Evolutionary conservation across 1,140 invertebrate species (phyloP), one percentile per base, ranked within the genome.

Genomic region (Trichogramma pretiosum): DNA sequence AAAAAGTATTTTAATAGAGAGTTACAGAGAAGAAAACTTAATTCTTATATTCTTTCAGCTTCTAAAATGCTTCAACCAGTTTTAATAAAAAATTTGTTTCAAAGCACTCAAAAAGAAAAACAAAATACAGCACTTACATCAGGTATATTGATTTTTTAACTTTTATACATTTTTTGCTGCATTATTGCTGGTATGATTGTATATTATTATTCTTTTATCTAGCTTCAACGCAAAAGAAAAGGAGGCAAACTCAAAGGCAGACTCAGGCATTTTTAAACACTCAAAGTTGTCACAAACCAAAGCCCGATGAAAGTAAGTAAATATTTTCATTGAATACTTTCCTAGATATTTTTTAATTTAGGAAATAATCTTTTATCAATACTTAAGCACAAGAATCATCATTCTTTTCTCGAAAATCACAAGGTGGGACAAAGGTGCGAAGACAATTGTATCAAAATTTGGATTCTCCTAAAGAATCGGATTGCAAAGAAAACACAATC

Each of bases 391-490:
- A 17, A 37, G 38, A 48, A 24, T 22, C 10, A 17, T 7, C 28
- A 22, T 41, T 50, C 44, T 38, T 49, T 34, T 5, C 22, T 28
- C 44, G 43, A 22, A 53, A 34, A 30, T 23, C 30, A 10, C 13
- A 0, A 19, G 8, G 5, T 1, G 21, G 13, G 24, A 46, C 7
- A 14, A 54, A 54, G 40, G 53, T 50, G 23, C 40, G 55, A 2
- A 44, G 56, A 40, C 50, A 56, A 47, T 52, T 61, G 14, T 54
- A 56, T 44, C 56, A 56, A 30, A 50, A 33, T 24, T 50, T 50
- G 10, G 22, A 48, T n/a, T 39, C 16, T 11, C 4, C 48, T 17
- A 38, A 39, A 39, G 47, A 46, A 33, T 28, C 23, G 8, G 14
- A 0, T 37, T 13, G 10, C 33, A 52, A 46, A 42, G 28, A 40